Percentiles rank a stretch among this genome's conserved stretches.
Evolutionary conservation across 2,113 vertebrate genomes (phyloP).

Genomic region (Ceyx melanurus): DNA sequence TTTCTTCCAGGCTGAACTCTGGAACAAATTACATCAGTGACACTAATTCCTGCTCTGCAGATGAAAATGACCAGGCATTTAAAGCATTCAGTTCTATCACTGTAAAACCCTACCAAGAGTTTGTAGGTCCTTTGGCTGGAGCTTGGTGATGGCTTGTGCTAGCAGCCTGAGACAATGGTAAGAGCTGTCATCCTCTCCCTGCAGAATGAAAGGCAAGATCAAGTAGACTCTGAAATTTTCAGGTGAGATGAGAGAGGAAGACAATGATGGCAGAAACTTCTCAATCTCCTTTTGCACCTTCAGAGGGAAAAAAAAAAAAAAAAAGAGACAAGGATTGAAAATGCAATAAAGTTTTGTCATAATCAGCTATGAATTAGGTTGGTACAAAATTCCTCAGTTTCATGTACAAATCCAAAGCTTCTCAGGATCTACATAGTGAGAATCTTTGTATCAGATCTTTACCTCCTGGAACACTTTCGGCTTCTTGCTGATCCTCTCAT

Average conservation of each 20-base stretch:
- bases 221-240: conserved; percentile 68
- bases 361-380: background rate
- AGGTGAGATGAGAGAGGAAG: conserved; percentile 12
- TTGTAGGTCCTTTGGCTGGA: background rate
- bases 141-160: background rate
- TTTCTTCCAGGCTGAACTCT: background rate
- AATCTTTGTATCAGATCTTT: background rate
- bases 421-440: background rate
- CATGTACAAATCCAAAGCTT: background rate
- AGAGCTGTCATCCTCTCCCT: accelerated
- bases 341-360: background rate
- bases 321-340: background rate
- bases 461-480: conserved; percentile 3
- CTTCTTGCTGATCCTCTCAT: conserved; percentile 22
- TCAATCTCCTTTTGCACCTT: conserved; percentile 37
- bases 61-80: background rate
- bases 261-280: conserved; percentile 14
- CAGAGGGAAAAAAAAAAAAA: background rate
- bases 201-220: conserved; percentile 62
- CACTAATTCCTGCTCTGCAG: background rate
- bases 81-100: background rate
- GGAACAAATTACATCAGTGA: accelerated
- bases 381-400: background rate
- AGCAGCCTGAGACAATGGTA: background rate
- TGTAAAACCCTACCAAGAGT: conserved; percentile 55